These are phyloP conservation scores for Lagorchestes hirsutus DNA, from an alignment of 2,797 vertebrate species.

Conservation along the genomic window DNA sequence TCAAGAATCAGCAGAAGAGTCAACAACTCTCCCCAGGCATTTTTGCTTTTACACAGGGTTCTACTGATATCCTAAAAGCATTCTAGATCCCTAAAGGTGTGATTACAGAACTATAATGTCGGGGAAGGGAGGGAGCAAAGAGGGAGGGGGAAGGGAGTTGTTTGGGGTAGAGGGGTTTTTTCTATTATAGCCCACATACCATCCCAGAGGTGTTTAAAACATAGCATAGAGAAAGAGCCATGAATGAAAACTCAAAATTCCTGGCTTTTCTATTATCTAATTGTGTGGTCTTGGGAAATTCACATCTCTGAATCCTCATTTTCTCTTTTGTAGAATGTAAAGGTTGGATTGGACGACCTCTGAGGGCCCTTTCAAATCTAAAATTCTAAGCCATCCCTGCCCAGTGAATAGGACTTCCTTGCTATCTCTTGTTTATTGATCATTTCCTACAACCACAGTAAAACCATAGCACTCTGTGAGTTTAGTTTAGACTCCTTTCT, in stretches of 20 bases:
- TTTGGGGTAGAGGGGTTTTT: background rate
- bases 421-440: conserved; percentile 14
- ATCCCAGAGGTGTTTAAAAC: background rate
- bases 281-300: background rate
- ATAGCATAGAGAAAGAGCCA: background rate
- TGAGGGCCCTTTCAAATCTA: background rate
- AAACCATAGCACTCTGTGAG: background rate
- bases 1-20: background rate
- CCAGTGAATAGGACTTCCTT: conserved; percentile 3
- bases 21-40: background rate
- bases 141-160: background rate
- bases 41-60: background rate
- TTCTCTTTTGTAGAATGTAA: background rate
- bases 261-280: background rate
- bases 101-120: background rate
- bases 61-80: background rate
- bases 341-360: background rate
- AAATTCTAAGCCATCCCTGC: background rate
- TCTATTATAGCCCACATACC: background rate
- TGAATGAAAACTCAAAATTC: background rate
- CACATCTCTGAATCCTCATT: background rate
- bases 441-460: conserved; percentile 13
- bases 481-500: background rate
- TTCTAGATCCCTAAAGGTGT: background rate
- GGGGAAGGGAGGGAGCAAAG: background rate